Conservation (phyloP, 30 jellyfish, hydroid and myxozoan genomes). For the Turritopsis dohrnii region DNA sequence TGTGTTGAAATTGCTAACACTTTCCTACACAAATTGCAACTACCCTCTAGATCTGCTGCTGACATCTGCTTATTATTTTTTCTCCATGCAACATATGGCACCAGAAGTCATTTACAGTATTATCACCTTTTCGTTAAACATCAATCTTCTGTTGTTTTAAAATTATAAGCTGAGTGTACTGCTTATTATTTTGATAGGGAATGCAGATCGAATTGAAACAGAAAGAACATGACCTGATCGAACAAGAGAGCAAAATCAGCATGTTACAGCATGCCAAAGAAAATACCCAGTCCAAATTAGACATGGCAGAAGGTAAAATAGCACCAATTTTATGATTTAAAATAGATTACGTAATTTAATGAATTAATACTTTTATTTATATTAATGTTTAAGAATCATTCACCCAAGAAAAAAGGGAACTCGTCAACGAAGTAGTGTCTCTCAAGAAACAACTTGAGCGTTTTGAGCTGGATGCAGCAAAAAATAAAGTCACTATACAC, state of each 20-base stretch:
- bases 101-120: too few relatives aligned
- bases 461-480: constrained; percentile 51
- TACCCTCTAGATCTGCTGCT: too few relatives aligned
- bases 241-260: constrained; percentile 40
- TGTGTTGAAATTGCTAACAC: too few relatives aligned
- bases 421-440: constrained; percentile 69
- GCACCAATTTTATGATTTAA: too few relatives aligned
- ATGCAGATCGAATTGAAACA: constrained; percentile 50
- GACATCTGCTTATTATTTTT: too few relatives aligned
- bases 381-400: constrained; percentile 58
- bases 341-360: too few relatives aligned
- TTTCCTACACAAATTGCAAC: too few relatives aligned
- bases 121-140: too few relatives aligned
- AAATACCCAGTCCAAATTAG: constrained; percentile 26
- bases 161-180: too few relatives aligned
- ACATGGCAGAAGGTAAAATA: constrained; percentile 47
- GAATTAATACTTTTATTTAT: too few relatives aligned
- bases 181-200: constrained; percentile 24
- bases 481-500: constrained; percentile 40
- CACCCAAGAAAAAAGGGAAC: constrained; percentile 73
- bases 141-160: too few relatives aligned
- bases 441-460: constrained; percentile 67
- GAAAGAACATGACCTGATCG: constrained; percentile 38
- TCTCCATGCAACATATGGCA: too few relatives aligned
- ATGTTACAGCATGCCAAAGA: constrained; percentile 41